Percentiles rank a stretch among this genome's conserved stretches.
Conservation (phyloP, 2,888 invertebrate genomes). For the Exocentrus adspersus region DNA sequence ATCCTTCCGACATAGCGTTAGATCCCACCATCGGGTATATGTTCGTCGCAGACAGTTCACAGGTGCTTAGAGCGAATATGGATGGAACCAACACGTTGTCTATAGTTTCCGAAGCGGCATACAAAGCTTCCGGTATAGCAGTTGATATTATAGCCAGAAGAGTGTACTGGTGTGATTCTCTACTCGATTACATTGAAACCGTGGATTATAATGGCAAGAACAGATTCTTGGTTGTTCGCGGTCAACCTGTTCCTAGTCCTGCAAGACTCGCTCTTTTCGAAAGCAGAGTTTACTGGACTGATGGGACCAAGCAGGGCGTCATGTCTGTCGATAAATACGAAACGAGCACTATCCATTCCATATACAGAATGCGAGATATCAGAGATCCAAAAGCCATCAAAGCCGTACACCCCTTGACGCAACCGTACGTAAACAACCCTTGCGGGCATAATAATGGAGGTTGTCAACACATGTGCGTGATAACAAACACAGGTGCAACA, state of each 20-base stretch:
- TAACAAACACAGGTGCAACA: constrained; percentile 77
- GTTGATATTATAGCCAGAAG: constrained; percentile 90
- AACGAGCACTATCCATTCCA: constrained; percentile 79
- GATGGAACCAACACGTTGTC: constrained; percentile 87
- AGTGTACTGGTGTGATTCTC: constrained; percentile 96
- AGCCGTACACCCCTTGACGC: constrained; percentile 81
- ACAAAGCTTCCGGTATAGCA: constrained; percentile 91
- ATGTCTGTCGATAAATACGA: constrained; percentile 83
- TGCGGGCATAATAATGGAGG: constrained; percentile 89
- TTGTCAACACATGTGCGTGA: constrained; percentile 94
- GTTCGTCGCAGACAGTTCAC: constrained; percentile 88
- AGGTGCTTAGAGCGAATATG: constrained; percentile 90
- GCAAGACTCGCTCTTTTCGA: constrained; percentile 86
- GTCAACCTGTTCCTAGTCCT: constrained; percentile 87
- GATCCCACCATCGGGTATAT: constrained; percentile 91
- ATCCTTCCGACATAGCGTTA: constrained; percentile 90
- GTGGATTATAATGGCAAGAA: constrained; percentile 92
- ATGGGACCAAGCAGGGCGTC: constrained; percentile 81
- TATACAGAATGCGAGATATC: constrained; percentile 83
- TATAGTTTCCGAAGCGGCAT: constrained; percentile 91
- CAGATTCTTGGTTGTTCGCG: constrained; percentile 81
- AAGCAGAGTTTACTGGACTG: constrained; percentile 90
- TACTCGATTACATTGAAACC: constrained; percentile 95
- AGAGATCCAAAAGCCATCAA: constrained; percentile 86
- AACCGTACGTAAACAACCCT: constrained; percentile 75